Conservation (phyloP, 2,797 vertebrate genomes). For the Syngnathus acus region DNA sequence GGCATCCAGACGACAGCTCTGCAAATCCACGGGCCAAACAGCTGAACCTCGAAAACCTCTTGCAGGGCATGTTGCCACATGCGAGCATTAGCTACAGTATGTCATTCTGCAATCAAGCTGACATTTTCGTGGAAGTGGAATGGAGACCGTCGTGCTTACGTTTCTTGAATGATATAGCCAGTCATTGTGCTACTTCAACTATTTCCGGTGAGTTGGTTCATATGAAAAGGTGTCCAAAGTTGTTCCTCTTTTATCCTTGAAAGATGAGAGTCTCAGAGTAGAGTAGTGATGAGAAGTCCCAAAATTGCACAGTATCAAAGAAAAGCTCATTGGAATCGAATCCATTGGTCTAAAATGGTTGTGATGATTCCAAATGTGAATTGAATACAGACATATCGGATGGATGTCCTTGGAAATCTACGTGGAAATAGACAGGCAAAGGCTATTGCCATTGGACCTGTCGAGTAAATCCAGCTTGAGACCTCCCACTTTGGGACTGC, state of each 20-base stretch:
- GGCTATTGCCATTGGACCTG: background rate
- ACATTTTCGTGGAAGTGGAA: slow-evolving; percentile 22
- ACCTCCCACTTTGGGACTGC: background rate
- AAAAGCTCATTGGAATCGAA: too few species aligned
- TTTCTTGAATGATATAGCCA: slow-evolving; percentile 2
- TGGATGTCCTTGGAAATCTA: background rate
- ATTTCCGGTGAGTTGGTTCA: too few species aligned
- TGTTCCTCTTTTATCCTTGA: slow-evolving; percentile 28
- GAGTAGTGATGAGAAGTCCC: slow-evolving; percentile 1
- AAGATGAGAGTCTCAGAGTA: slow-evolving; percentile 51
- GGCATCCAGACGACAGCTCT: slow-evolving; percentile 69
- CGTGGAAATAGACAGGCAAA: background rate
- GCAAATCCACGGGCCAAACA: slow-evolving; percentile 61
- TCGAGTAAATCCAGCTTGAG: background rate
- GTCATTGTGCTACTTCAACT: slow-evolving; percentile 1
- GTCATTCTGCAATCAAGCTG: slow-evolving; percentile 28
- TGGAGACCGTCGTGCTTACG: background rate
- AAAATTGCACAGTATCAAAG: too few species aligned
- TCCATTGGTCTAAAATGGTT: too few species aligned
- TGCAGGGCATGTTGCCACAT: slow-evolving; percentile 42
- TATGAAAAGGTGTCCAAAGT: background rate
- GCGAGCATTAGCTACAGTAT: slow-evolving; percentile 36
- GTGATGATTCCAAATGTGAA: too few species aligned
- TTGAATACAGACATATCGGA: too few species aligned
- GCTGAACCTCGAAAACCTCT: slow-evolving; percentile 49